Evolutionary conservation across 2,888 invertebrate genomes (phyloP), one percentile per base, ranked within the genome.

Genomic region (Orthosia gracilis): DNA sequence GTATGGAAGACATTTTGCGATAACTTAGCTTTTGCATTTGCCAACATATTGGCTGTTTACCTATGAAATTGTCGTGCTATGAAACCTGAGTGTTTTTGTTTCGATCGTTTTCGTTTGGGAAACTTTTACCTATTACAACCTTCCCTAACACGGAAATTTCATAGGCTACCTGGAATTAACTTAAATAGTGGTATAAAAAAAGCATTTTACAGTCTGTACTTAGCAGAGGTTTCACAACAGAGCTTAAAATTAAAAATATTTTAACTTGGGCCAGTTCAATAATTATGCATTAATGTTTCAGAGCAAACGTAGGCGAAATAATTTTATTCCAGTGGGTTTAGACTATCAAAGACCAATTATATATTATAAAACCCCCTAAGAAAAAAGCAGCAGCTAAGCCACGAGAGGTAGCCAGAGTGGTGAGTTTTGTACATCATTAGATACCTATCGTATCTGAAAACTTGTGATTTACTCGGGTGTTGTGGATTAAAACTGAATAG

Each of bases 311-410:
- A 76, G 98, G 98, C 50, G 97, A 97, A 91, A 97, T 97, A 82
- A 97, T 98, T 4, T 94, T 98, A 47, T 98, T 97, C 91, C 97
- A 98, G 87, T 98, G 98, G 98, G 97, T 98, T 17, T 98, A 98
- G 90, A 97, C 97, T 90, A 96, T 98, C 71, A 94, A 98, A 88
- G 98, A 98, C 91, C 95, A 97, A 78, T 90, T 94, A 58, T 93
- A 93, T 69, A 86, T 88, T 18, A 91, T 94, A 23, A 93, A 94
- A 80, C 84, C 91, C 3, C 82, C 87, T 0, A 89, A 86, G n/a
- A 91, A 91, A 55, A 91, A 90, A 66, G 81, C 4, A 0, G 4
- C 89, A 73, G 74, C 75, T 0, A 89, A 86, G 58, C 85, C 87
- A 31, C 58, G 84, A 12, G 85, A 92, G 58, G 80, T 94, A 26